phyloP scores from a whole-genome alignment of 2,888 invertebrate genomes.

The Dorcus hopei region DNA sequence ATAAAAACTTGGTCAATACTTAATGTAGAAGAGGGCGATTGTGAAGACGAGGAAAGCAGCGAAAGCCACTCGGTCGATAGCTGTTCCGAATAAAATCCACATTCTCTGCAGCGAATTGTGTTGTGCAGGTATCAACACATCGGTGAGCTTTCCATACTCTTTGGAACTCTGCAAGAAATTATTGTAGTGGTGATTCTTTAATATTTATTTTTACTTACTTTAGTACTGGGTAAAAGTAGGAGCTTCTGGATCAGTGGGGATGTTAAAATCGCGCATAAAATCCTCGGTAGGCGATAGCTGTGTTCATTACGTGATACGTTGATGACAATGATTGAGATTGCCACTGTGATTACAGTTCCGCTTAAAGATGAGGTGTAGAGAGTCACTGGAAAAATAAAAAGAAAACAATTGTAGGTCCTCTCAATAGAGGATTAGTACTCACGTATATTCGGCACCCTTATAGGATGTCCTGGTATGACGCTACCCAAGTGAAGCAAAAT shows the following conservation, averaged over 20 bases:
- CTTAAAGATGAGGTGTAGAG: constrained; percentile 38
- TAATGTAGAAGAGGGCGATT: not conserved
- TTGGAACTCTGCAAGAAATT: constrained; percentile 31
- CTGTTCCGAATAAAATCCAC: constrained; percentile 39
- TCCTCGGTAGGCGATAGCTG: constrained; percentile 32
- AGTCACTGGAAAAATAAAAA: constrained; percentile 35
- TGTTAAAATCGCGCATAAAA: constrained; percentile 34
- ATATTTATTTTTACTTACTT: constrained; percentile 27
- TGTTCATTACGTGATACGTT: constrained; percentile 39
- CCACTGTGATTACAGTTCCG: constrained; percentile 33
- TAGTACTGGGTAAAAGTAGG: constrained; percentile 37
- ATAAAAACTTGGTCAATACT: too few species aligned
- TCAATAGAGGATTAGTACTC: constrained; percentile 14
- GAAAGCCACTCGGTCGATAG: constrained; percentile 42
- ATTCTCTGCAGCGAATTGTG: constrained; percentile 33
- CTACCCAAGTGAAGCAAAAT: constrained; percentile 36
- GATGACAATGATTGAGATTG: constrained; percentile 39
- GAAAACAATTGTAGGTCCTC: not conserved
- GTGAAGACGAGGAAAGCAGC: constrained; percentile 30
- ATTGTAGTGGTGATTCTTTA: not conserved
- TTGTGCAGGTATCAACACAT: constrained; percentile 18
- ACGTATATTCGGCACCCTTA: constrained; percentile 42
- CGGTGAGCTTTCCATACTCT: constrained; percentile 36
- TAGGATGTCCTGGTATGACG: constrained; percentile 38
- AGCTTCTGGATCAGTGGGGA: constrained; percentile 30